Base-by-base conservation (phyloP, 2,113 vertebrate species). In the Pseudopodoces humilis region DNA sequence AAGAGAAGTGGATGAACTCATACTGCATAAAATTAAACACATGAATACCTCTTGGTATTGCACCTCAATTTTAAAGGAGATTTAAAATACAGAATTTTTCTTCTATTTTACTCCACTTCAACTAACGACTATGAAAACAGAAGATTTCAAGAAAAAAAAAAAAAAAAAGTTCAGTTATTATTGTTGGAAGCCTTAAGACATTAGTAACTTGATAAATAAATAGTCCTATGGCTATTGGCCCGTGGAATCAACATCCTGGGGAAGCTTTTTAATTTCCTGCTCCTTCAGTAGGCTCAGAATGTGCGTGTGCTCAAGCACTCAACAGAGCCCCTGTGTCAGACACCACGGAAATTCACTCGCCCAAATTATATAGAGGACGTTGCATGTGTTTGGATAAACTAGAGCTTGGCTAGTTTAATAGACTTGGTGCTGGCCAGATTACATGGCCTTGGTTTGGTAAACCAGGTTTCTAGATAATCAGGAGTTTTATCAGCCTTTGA, bases 211-310 rank as follows among this genome's bases (percentile, higher is more conserved):
- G 12, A 93, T 90, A 95, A 96, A 88, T 83, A 96, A 92, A 94
- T 82, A 87, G 60, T 41, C 78, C 27, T 64, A 82, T 82, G 81
- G 77, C 85, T 92, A 83, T 30, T 81, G 83, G 92, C 81, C 69
- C 68, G 68, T 72, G 75, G 78, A 95, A 96, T 94, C 94, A 95
- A 27, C 83, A 77, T 91, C 77, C 78, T 93, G 69, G 41, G 50
- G 79, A 76, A 95, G 65, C n/a, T 91, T 97, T 96, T 93, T 96
- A 90, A 97, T 97, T 97, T 97, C 96, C 95, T 96, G 94, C 95
- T 96, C 77, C 50, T 84, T 53, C 83, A 88, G 56, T 8, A 89
- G 71, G 68, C 55, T 90, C 86, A 84, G 86, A 88, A 90, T 6
- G 13, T 60, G 60, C 15, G 2, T 64, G 70, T 78, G 83, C 74